These are phyloP conservation scores for Rhincodon typus DNA, from an alignment of 2,797 vertebrate genomes.

Conservation along the genomic window DNA sequence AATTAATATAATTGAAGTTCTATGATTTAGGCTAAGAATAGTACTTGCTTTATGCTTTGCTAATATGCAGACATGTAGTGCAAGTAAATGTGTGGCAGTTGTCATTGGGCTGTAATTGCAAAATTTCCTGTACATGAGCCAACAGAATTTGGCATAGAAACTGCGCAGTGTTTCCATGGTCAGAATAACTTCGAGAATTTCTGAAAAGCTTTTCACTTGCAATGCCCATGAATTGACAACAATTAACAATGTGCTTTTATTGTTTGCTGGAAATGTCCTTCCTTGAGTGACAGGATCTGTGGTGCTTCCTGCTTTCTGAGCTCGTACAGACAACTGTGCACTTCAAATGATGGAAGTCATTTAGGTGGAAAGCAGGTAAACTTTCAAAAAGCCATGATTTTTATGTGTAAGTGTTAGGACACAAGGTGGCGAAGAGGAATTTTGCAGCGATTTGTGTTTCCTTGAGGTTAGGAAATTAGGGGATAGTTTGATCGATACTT, in stretches of 20 bases:
- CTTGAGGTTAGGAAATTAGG: background rate
- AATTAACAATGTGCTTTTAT: background rate
- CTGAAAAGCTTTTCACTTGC: background rate
- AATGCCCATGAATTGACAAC: background rate
- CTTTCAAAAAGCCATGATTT: background rate
- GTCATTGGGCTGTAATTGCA: background rate
- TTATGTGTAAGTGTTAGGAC: background rate
- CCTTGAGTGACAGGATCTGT: background rate
- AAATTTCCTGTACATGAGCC: background rate
- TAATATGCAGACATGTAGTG: background rate
- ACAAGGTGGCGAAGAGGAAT: background rate
- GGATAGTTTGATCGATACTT: background rate
- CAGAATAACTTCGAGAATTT: background rate
- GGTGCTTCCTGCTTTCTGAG: background rate
- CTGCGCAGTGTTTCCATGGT: background rate
- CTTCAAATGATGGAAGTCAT: background rate
- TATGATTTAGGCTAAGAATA: background rate
- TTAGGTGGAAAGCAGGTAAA: background rate
- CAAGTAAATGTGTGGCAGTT: background rate
- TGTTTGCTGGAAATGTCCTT: background rate
- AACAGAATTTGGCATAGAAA: background rate
- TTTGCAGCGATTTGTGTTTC: background rate
- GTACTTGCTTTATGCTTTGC: background rate
- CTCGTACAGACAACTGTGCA: background rate
- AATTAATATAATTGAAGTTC: conserved; percentile 9